Conservation (phyloP, 2,888 invertebrate species). For the Tricholauxania praeusta region DNA sequence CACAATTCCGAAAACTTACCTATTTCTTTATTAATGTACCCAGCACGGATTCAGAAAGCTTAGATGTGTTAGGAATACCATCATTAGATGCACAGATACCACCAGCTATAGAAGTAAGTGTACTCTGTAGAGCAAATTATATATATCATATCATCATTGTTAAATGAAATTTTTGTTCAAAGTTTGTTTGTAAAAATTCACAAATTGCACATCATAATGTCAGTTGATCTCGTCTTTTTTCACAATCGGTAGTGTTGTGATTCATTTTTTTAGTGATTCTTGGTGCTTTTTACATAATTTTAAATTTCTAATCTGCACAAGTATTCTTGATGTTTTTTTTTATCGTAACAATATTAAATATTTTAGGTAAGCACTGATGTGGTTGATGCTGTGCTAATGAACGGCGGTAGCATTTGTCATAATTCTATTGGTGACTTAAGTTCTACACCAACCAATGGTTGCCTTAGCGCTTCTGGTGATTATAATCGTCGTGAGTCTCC, state of each 20-base stretch:
- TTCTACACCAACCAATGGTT: conserved; percentile 36
- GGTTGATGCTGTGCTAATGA: conserved; percentile 65
- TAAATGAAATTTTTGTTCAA: no score
- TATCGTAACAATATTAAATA: not conserved
- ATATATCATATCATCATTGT: no score
- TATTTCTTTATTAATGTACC: conserved; percentile 75
- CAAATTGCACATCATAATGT: no score
- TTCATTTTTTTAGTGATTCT: no score
- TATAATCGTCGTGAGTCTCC: conserved; percentile 50
- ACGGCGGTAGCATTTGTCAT: conserved; percentile 45
- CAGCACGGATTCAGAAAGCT: conserved; percentile 72
- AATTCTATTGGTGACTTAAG: conserved; percentile 49
- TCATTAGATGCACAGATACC: conserved; percentile 56
- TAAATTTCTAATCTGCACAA: no score
- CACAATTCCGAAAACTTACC: conserved; percentile 73
- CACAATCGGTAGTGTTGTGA: no score
- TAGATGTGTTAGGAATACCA: conserved; percentile 69
- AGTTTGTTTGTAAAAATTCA: no score
- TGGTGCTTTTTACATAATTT: no score
- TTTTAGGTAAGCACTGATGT: conserved; percentile 57
- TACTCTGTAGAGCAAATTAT: no score
- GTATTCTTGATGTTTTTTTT: no score
- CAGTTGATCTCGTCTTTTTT: no score
- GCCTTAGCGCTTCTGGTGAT: conserved; percentile 46
- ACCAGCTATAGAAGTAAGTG: conserved; percentile 47